Conservation (phyloP, 2,888 invertebrate species). For the Busseola fusca region DNA sequence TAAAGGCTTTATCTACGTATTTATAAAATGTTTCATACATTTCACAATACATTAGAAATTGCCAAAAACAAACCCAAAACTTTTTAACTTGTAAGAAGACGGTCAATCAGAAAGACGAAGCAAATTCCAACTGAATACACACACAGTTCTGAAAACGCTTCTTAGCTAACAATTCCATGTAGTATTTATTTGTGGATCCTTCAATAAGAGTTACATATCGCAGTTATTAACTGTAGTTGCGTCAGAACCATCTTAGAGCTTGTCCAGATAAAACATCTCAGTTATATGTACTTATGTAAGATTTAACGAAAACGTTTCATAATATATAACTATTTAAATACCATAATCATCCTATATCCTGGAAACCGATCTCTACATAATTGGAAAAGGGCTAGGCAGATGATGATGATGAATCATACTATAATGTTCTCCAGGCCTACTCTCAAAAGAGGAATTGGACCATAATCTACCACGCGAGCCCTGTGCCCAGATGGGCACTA, state of each 20-base stretch:
- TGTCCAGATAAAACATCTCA: constrained; percentile 28
- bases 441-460: too few relatives aligned
- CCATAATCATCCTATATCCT: not conserved
- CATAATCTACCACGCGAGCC: too few relatives aligned
- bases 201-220: constrained; percentile 27
- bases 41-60: too few relatives aligned
- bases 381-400: too few relatives aligned
- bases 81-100: not conserved
- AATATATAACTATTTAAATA: not conserved
- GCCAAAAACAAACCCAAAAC: not conserved
- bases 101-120: not conserved
- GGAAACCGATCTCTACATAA: too few relatives aligned
- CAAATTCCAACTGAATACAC: not conserved
- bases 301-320: not conserved
- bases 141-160: not conserved
- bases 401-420: too few relatives aligned
- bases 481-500: too few relatives aligned
- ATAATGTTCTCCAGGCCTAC: too few relatives aligned
- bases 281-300: too few relatives aligned
- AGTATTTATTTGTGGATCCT: constrained; percentile 42
- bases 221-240: constrained; percentile 41
- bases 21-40: not conserved
- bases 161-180: not conserved
- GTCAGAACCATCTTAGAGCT: constrained; percentile 39
- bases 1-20: not conserved